Evolutionary conservation across 2,888 invertebrate genomes (phyloP).

Genomic region (Andrena bucephala): DNA sequence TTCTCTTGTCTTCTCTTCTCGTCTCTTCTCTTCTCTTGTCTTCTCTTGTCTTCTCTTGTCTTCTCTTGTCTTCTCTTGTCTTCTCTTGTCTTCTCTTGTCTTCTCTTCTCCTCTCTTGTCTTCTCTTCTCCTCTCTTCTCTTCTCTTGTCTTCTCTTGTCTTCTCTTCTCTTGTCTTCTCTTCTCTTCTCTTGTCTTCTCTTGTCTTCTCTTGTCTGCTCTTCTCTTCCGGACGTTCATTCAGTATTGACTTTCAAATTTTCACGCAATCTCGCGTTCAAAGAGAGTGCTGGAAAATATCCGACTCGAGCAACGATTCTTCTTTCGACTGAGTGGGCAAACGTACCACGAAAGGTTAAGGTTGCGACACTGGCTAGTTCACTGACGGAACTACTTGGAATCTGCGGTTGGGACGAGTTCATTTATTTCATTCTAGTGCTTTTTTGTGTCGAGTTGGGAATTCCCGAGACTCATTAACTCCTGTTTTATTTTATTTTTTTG

Average conservation of each 20-base stretch:
- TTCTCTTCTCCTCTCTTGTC: neutral
- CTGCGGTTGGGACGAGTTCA: neutral
- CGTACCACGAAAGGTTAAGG: conserved; percentile 13
- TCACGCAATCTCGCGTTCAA: neutral
- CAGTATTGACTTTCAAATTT: neutral
- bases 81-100: neutral
- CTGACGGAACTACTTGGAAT: neutral
- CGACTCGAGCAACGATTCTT: conserved; percentile 9
- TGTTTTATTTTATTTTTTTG: conserved; percentile 80
- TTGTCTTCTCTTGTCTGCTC: conserved; percentile 1
- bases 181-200: neutral
- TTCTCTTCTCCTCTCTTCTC: neutral
- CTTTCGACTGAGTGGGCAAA: neutral
- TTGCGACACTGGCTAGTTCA: neutral
- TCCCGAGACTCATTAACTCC: conserved; percentile 52
- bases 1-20: neutral
- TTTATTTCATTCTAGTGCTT: neutral
- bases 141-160: neutral
- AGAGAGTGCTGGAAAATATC: neutral
- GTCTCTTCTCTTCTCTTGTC: neutral
- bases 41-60: conserved; percentile 1
- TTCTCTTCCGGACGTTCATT: conserved; percentile 31
- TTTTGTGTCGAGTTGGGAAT: neutral
- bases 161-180: neutral
- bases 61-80: conserved; percentile 2